These are phyloP conservation scores for Darevskia mixta DNA, from an alignment of 2,797 vertebrate genomes.

Conservation along the genomic window DNA sequence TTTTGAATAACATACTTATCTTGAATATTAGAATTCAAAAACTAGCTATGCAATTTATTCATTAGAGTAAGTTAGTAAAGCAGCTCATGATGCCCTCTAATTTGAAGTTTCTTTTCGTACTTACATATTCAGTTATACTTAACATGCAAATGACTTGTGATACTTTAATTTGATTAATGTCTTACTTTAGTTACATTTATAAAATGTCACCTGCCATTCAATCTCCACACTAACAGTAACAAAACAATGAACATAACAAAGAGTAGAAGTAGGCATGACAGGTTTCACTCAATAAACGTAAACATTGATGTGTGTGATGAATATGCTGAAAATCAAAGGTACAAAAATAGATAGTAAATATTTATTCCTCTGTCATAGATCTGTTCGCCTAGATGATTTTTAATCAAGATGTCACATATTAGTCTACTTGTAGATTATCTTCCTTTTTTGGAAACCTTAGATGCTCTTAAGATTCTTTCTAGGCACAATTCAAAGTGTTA, in stretches of 20 bases:
- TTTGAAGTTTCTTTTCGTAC: constrained; percentile 73
- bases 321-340: constrained; percentile 57
- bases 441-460: constrained; percentile 37
- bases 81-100: constrained; percentile 53
- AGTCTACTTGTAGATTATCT: not conserved
- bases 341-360: constrained; percentile 58
- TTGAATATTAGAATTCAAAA: constrained; percentile 47
- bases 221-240: constrained; percentile 64
- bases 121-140: constrained; percentile 73
- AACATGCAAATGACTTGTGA: constrained; percentile 79
- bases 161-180: constrained; percentile 81
- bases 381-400: constrained; percentile 27
- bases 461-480: too few species aligned
- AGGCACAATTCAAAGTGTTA: too few species aligned
- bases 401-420: constrained; percentile 13
- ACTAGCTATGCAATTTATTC: constrained; percentile 22
- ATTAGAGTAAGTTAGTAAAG: constrained; percentile 59
- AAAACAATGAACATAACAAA: constrained; percentile 71
- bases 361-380: constrained; percentile 33
- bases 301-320: constrained; percentile 60
- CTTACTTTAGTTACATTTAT: constrained; percentile 76
- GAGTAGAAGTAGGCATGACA: constrained; percentile 72
- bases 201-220: constrained; percentile 84
- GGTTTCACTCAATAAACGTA: constrained; percentile 65
- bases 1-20: constrained; percentile 6